Conservation (phyloP, 2,113 vertebrate genomes). For the Hirundichthys speculiger region DNA sequence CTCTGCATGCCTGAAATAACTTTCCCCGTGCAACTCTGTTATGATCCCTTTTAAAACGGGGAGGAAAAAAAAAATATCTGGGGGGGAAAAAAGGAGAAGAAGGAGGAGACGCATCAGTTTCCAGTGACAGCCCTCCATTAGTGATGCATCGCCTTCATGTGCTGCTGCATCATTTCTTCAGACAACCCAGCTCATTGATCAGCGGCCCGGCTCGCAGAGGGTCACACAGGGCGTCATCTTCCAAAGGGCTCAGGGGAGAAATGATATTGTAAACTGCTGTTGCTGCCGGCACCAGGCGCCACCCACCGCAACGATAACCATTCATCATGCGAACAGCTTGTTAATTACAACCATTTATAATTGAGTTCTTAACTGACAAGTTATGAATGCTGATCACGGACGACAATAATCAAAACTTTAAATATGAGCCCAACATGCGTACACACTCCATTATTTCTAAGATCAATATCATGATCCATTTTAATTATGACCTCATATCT, state of each 20-base stretch:
- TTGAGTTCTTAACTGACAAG: conserved; percentile 47
- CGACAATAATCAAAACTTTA: conserved; percentile 1
- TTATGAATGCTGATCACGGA: conserved; percentile 50
- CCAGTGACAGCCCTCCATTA: conserved; percentile 10
- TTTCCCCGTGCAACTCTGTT: too few relatives aligned
- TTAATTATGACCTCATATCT: not conserved
- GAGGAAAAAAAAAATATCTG: too few relatives aligned
- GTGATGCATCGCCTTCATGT: conserved; percentile 41
- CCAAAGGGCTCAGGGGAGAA: conserved; percentile 40
- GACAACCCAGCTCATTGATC: conserved; percentile 58
- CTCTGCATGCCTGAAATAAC: too few relatives aligned
- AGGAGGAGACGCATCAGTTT: conserved; percentile 11
- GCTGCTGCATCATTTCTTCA: conserved; percentile 37
- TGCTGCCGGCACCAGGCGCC: conserved; percentile 1
- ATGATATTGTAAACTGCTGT: conserved; percentile 31
- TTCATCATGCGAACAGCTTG: conserved; percentile 50
- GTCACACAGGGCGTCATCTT: conserved; percentile 38
- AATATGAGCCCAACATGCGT: conserved; percentile 4
- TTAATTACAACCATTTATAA: conserved; percentile 66
- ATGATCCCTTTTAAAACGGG: too few relatives aligned
- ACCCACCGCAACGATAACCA: conserved; percentile 35
- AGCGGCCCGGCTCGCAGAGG: conserved; percentile 36
- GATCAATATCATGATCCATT: conserved; percentile 14
- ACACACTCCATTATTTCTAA: not conserved
- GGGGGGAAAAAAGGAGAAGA: too few relatives aligned